Percentiles rank a stretch among this genome's conserved stretches.
Conservation (phyloP, 2,797 vertebrate species). For the Epinephelus coioides region DNA sequence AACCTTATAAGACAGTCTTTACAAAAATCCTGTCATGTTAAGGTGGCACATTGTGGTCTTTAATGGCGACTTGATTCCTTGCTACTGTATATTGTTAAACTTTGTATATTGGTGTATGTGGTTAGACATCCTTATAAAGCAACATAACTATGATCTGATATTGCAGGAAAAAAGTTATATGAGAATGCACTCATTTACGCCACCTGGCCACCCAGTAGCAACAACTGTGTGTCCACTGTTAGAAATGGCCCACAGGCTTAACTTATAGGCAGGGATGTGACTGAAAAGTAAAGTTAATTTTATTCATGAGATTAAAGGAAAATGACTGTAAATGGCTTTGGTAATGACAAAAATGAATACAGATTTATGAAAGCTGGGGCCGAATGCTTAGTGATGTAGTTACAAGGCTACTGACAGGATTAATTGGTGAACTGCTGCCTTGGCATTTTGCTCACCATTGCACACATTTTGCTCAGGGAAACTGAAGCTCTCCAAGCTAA, state of each 20-base stretch:
- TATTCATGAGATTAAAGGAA: too few relatives aligned
- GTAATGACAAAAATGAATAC: too few relatives aligned
- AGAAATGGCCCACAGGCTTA: too few relatives aligned
- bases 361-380: too few relatives aligned
- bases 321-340: too few relatives aligned
- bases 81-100: background rate
- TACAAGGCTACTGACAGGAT: too few relatives aligned
- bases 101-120: background rate
- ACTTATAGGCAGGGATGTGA: background rate
- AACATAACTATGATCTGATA: background rate
- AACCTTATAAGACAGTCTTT: slow-evolving; percentile 19
- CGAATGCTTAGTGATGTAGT: too few relatives aligned
- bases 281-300: background rate
- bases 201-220: background rate
- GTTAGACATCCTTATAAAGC: background rate
- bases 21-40: slow-evolving; percentile 33
- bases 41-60: slow-evolving; percentile 17
- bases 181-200: background rate
- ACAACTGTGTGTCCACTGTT: too few relatives aligned
- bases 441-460: too few relatives aligned
- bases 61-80: slow-evolving; percentile 12
- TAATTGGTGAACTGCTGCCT: too few relatives aligned
- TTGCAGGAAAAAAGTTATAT: background rate
- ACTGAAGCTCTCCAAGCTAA: too few relatives aligned
- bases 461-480: too few relatives aligned